A percentile compares a stretch with the other conserved stretches of the same genome.
phyloP scores from a whole-genome alignment of 2,888 invertebrate genomes.

The Mesorhabditis spiculigera region DNA sequence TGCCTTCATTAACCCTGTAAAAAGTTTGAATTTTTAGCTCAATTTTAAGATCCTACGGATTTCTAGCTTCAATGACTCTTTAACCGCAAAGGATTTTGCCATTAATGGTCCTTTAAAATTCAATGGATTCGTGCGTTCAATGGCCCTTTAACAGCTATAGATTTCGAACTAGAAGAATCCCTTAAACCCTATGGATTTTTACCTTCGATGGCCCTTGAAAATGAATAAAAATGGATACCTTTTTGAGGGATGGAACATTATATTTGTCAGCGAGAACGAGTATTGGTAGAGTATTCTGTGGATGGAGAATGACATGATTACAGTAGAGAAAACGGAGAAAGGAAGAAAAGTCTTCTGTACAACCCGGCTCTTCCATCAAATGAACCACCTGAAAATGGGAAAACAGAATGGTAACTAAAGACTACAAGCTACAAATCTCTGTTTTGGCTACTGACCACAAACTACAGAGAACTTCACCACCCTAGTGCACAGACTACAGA shows the following conservation, averaged over 20 bases:
- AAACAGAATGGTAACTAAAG: not conserved
- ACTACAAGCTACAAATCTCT: too few relatives aligned
- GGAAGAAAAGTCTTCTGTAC: conserved; percentile 59
- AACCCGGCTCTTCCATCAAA: conserved; percentile 59
- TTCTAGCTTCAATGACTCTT: too few relatives aligned
- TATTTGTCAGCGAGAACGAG: conserved; percentile 63
- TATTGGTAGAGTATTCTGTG: conserved; percentile 60
- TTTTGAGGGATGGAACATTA: conserved; percentile 59
- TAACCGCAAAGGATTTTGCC: too few relatives aligned
- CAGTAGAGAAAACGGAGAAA: conserved; percentile 61
- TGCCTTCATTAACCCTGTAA: too few relatives aligned
- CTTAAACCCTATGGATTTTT: not conserved
- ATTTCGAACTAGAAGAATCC: not conserved
- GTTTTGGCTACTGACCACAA: too few relatives aligned
- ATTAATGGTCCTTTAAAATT: too few relatives aligned
- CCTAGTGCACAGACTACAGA: too few relatives aligned
- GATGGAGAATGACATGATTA: conserved; percentile 60
- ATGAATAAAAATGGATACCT: conserved; percentile 24
- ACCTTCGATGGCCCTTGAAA: not conserved
- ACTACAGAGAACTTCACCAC: too few relatives aligned
- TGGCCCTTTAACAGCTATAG: too few relatives aligned
- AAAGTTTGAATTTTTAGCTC: too few relatives aligned
- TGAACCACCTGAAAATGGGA: conserved; percentile 48
- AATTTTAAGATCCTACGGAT: too few relatives aligned
- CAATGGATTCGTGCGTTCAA: too few relatives aligned